Base-by-base conservation (phyloP, 2,797 vertebrate species). In the Echiichthys vipera region DNA sequence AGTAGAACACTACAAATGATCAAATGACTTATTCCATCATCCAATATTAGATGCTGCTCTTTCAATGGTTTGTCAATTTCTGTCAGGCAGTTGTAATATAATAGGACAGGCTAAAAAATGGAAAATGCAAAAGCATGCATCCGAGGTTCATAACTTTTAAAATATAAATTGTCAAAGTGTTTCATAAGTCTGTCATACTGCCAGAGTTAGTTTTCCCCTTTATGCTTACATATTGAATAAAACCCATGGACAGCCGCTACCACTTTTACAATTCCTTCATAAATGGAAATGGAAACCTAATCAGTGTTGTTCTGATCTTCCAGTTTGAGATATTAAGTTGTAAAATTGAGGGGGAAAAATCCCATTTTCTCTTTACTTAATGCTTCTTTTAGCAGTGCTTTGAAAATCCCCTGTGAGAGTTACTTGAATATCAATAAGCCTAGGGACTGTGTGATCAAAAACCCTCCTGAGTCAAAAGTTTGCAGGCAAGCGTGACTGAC, bases 391-490 rank as follows among this genome's bases (percentile, higher is more conserved):
- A 86, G 69, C 37, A 22, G 68, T 3, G 30, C 74, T 77, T 69
- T 85, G 70, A 83, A 88, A 90, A 64, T 55, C 72, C 77, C 80
- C 54, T 8, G 12, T 25, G 75, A 77, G 71, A 53, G 47, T 66
- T 74, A 83, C 85, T 88, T 89, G 78, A 91, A 91, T 90, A 87
- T 88, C 88, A 91, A 88, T 86, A 84, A 81, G 75, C 56, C 51
- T 42, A 71, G 80, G 66, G 62, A 73, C 81, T 64, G 65, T 17
- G 71, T 74, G 80, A 89, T 86, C 73, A 82, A 80, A 88, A 85
- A 77, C 36, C 57, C 77, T 74, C 80, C 62, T 4, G 78, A 88
- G 86, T 88, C 74, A 61, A 80, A 85, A 68, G 78, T 88, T 81
- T 84, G 78, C 71, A 45, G 57, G 59, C 29, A 4, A 79, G 65